Evolutionary conservation across 2,113 vertebrate genomes (phyloP).

Genomic region (Colius striatus): DNA sequence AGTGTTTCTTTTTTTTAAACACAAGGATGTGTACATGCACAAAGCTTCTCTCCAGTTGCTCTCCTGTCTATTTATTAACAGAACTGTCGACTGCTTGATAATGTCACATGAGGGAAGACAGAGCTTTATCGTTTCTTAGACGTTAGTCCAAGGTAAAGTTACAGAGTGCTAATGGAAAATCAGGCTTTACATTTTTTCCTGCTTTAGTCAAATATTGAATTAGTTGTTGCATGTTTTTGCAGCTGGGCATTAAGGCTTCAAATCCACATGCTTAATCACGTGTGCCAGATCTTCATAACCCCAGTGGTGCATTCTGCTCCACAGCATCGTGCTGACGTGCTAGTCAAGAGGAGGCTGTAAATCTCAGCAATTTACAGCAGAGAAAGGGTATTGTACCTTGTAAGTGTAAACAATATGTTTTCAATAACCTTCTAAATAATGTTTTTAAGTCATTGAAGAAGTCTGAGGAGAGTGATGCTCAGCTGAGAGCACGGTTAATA

Average conservation of each 20-base stretch:
- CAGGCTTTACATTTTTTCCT: conserved; percentile 8
- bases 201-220: conserved; percentile 9
- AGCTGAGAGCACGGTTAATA: not conserved
- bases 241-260: not conserved
- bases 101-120: not conserved
- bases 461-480: not conserved
- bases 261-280: not conserved
- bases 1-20: not conserved
- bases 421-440: not conserved
- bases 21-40: fast-evolving
- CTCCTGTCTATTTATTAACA: not conserved
- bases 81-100: not conserved
- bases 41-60: not conserved
- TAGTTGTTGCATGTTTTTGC: not conserved
- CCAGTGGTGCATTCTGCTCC: not conserved
- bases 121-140: not conserved
- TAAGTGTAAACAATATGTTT: not conserved
- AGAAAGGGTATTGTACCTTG: not conserved
- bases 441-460: not conserved
- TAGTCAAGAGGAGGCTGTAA: not conserved
- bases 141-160: not conserved
- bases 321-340: not conserved
- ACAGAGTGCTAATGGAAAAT: not conserved
- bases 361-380: not conserved
- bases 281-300: not conserved